Percentiles rank a stretch among this genome's conserved stretches.
Conservation (phyloP, 2,888 invertebrate genomes). For the Theretra japonica region DNA sequence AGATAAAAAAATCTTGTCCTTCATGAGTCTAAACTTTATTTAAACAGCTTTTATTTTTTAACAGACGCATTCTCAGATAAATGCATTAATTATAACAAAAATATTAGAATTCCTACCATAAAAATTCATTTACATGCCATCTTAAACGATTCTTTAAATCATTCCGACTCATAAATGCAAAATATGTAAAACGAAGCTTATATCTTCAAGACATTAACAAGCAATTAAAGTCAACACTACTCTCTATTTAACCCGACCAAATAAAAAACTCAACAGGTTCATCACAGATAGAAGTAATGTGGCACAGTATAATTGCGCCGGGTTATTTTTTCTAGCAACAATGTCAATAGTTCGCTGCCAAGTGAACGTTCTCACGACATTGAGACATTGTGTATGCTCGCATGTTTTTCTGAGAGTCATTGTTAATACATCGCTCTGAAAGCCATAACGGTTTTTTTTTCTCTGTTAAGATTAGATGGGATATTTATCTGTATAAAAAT, state of each 20-base stretch:
- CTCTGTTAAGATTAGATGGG: background rate
- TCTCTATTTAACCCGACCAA: background rate
- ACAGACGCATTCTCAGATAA: too few relatives aligned
- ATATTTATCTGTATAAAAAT: too few relatives aligned
- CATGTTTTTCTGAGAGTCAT: constrained; percentile 22
- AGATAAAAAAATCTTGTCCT: too few relatives aligned
- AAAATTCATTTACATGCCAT: too few relatives aligned
- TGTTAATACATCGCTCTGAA: constrained; percentile 26
- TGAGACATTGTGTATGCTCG: constrained; percentile 26
- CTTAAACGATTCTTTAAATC: too few relatives aligned
- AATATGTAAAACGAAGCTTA: too few relatives aligned
- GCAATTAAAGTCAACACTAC: constrained; percentile 1
- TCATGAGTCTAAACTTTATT: too few relatives aligned
- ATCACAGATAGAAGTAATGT: background rate
- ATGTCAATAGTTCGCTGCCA: constrained; percentile 23
- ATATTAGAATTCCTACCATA: too few relatives aligned
- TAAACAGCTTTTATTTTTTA: too few relatives aligned
- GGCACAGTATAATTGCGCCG: background rate
- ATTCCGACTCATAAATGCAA: too few relatives aligned
- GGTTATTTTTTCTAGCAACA: background rate
- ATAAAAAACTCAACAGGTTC: background rate
- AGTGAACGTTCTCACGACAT: constrained; percentile 26
- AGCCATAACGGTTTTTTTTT: constrained; percentile 26
- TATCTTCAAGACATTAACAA: background rate
- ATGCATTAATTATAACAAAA: too few relatives aligned